phyloP scores from a whole-genome alignment of 2,797 vertebrate species.

The Melopsittacus undulatus region DNA sequence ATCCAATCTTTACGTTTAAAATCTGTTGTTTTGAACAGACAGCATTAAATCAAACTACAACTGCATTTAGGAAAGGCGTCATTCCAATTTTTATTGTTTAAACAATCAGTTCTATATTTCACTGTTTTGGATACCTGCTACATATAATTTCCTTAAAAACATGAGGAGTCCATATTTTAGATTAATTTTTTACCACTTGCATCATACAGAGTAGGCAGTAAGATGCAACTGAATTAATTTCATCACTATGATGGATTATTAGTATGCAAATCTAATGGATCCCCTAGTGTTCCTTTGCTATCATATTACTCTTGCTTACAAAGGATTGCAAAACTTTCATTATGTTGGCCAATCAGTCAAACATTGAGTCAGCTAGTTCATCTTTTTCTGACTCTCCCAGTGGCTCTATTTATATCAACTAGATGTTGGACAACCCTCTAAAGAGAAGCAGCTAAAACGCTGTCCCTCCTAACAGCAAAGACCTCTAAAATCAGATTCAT shows the following conservation, averaged over 20 bases:
- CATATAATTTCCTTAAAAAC: not conserved
- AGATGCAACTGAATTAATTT: slow-evolving; percentile 40
- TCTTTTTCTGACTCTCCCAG: slow-evolving; percentile 19
- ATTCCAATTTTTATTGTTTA: not conserved
- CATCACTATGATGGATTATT: slow-evolving; percentile 39
- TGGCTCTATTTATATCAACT: not conserved
- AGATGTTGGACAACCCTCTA: not conserved
- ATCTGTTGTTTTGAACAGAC: not conserved
- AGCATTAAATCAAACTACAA: not conserved
- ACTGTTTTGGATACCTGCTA: not conserved
- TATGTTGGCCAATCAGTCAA: slow-evolving; percentile 44
- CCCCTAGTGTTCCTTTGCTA: slow-evolving; percentile 28
- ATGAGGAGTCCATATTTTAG: not conserved
- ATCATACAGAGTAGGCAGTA: not conserved
- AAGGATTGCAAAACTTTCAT: slow-evolving; percentile 52
- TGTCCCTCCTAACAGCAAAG: not conserved
- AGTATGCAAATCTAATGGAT: slow-evolving; percentile 56
- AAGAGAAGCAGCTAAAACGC: not conserved
- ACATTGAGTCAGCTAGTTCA: not conserved
- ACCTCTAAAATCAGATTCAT: not conserved
- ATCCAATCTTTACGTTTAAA: not conserved
- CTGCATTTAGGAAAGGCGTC: not conserved
- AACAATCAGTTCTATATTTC: not conserved
- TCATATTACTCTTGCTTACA: slow-evolving; percentile 26
- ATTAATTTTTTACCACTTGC: not conserved